These are phyloP conservation scores for Thamnaconus septentrionalis DNA, from an alignment of 2,113 vertebrate species.

Conservation along the genomic window DNA sequence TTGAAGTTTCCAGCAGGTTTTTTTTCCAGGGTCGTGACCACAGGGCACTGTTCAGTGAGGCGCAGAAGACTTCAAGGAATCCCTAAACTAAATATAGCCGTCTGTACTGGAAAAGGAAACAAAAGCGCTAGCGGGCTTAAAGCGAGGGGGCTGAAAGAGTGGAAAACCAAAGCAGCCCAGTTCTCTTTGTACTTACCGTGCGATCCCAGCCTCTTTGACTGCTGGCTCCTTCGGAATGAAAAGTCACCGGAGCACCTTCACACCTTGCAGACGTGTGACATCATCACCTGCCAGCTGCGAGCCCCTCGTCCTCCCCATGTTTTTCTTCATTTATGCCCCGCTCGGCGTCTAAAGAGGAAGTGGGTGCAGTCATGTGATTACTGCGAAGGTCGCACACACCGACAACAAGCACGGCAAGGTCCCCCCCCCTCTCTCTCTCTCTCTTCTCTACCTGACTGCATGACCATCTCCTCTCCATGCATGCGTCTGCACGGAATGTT, in stretches of 20 bases:
- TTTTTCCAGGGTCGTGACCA: slow-evolving; percentile 21
- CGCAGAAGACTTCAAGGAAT: slow-evolving; percentile 46
- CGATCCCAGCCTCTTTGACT: too few species aligned
- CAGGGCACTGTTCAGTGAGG: slow-evolving; percentile 31
- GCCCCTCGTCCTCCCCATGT: too few species aligned
- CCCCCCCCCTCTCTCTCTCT: slow-evolving; percentile 1
- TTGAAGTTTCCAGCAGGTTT: slow-evolving; percentile 35
- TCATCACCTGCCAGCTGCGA: too few species aligned
- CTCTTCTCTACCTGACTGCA: slow-evolving; percentile 53
- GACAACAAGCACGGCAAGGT: slow-evolving; percentile 59
- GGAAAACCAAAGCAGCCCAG: slow-evolving; percentile 47
- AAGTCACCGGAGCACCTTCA: too few species aligned
- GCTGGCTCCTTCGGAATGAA: too few species aligned
- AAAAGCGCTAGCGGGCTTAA: slow-evolving; percentile 34
- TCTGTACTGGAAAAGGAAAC: slow-evolving; percentile 46
- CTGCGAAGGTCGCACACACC: slow-evolving; percentile 37
- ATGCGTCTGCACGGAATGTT: slow-evolving; percentile 65
- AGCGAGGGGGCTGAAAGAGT: slow-evolving; percentile 1
- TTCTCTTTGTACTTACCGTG: slow-evolving; percentile 17
- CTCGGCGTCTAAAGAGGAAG: too few species aligned
- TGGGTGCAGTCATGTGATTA: too few species aligned
- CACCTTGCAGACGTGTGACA: too few species aligned
- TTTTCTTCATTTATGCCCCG: too few species aligned
- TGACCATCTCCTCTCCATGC: slow-evolving; percentile 64
- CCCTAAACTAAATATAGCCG: slow-evolving; percentile 55